A percentile compares a stretch with the other conserved stretches of the same genome.
Evolutionary conservation across 2,797 vertebrate species (phyloP).

Genomic region (Propithecus perrieri): DNA sequence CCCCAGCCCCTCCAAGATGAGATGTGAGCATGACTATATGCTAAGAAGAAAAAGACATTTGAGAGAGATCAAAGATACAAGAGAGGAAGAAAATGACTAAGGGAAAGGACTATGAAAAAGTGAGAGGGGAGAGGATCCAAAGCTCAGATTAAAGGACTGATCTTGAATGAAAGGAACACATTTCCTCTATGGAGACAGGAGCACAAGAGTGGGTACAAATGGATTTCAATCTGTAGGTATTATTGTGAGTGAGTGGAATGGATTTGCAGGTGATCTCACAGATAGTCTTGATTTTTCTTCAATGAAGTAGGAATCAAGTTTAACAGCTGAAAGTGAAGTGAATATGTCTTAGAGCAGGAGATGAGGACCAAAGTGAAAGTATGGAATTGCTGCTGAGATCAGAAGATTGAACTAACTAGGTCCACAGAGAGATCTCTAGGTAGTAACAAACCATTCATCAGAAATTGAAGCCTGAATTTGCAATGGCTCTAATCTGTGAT

Average conservation of each 20-base stretch:
- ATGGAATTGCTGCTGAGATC: neutral
- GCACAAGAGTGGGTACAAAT: neutral
- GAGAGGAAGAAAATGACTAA: constrained; percentile 1
- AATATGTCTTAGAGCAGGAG: neutral
- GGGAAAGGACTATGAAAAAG: neutral
- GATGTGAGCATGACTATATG: neutral
- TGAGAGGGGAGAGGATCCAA: neutral
- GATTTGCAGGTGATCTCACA: neutral
- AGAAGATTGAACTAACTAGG: neutral
- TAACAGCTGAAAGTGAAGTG: constrained; percentile 14
- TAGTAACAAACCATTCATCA: neutral
- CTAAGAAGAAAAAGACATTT: constrained; percentile 8
- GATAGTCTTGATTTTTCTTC: neutral
- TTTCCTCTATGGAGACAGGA: neutral
- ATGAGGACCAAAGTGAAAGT: neutral
- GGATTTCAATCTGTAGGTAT: neutral
- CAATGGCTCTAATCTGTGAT: neutral
- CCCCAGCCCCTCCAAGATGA: neutral
- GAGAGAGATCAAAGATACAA: neutral
- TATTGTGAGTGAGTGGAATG: neutral
- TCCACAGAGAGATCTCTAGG: neutral
- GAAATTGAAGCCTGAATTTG: neutral
- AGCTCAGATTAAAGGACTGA: neutral
- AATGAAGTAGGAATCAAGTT: neutral
- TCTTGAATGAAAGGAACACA: neutral